These are phyloP conservation scores for Leptopterna dolabrata DNA, from an alignment of 2,888 invertebrate genomes.

Conservation along the genomic window DNA sequence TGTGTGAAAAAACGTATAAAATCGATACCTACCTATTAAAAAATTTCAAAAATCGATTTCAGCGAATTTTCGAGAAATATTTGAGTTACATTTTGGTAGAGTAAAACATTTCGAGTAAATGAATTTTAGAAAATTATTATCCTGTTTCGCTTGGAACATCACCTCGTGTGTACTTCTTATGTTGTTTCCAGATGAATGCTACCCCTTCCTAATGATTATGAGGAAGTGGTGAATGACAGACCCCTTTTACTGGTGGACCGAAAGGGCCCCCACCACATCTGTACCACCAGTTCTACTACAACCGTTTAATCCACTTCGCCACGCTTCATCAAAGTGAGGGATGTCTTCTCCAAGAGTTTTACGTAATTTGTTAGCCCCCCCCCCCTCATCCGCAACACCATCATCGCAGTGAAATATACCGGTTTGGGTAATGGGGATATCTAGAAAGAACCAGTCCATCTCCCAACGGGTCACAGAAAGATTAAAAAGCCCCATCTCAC, in stretches of 20 bases:
- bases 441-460: neutral
- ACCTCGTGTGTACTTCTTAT: too few relatives aligned
- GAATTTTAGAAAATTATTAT: too few relatives aligned
- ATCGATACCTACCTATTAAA: too few relatives aligned
- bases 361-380: neutral
- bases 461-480: neutral
- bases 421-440: neutral
- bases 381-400: neutral
- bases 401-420: neutral
- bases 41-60: too few relatives aligned
- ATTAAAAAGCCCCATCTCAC: neutral
- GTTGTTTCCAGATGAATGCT: too few relatives aligned
- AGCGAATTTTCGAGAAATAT: too few relatives aligned
- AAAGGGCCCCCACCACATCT: neutral
- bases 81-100: too few relatives aligned
- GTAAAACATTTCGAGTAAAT: too few relatives aligned
- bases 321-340: neutral
- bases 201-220: neutral
- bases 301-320: neutral
- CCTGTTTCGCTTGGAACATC: too few relatives aligned
- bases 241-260: neutral
- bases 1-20: too few relatives aligned
- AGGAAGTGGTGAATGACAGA: neutral
- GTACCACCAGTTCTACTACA: neutral
- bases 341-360: neutral